Percentiles rank a stretch among this genome's conserved stretches.
These are phyloP conservation scores for Parazoanthus darwini DNA, from an alignment of 92 coral and sea anemone species.

Conservation along the genomic window DNA sequence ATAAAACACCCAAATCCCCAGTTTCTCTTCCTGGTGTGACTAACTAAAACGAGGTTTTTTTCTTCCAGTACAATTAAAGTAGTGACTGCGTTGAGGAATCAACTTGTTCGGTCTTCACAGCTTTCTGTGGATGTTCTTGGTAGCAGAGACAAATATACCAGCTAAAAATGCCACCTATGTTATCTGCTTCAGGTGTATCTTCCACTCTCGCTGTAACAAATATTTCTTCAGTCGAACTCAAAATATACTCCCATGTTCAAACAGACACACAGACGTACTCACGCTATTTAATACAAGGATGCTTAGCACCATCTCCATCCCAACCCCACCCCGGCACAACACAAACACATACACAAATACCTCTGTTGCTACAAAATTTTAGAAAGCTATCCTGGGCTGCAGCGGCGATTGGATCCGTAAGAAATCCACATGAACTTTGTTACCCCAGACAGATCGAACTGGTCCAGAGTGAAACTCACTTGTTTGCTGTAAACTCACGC, in stretches of 20 bases:
- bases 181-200: background rate
- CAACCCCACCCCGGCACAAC: background rate
- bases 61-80: background rate
- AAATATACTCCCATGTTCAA: slow-evolving; percentile 1
- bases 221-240: background rate
- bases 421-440: background rate
- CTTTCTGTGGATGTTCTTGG: background rate
- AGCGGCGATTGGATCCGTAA: background rate
- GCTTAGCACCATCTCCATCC: slow-evolving; percentile 19
- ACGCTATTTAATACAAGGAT: slow-evolving; percentile 4
- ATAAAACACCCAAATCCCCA: background rate
- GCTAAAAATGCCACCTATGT: background rate
- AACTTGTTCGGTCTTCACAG: too few species aligned
- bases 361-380: background rate
- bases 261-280: background rate
- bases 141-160: background rate
- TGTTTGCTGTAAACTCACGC: slow-evolving; percentile 4
- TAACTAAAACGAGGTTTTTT: background rate
- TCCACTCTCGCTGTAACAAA: background rate
- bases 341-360: background rate
- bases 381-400: background rate
- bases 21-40: background rate
- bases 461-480: background rate
- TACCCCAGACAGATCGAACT: background rate
- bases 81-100: too few species aligned